Evolutionary conservation across 2,113 vertebrate species (phyloP), one percentile per base, ranked within the genome.

Genomic region (Chlamydotis undulata): DNA sequence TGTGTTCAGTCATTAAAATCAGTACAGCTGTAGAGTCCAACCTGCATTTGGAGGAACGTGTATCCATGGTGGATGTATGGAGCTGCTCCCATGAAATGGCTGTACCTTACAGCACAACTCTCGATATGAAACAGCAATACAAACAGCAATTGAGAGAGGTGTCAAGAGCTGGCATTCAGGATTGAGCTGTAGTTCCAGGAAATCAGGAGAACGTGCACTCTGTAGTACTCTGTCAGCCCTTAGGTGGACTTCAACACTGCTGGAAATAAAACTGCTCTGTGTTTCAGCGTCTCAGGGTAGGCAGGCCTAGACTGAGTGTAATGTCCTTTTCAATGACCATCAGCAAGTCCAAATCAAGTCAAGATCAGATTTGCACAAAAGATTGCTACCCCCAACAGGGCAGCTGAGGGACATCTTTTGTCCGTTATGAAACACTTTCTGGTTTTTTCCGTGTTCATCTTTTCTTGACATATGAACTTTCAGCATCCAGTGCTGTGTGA

Each of bases 381-480:
- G 53, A n/a, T 26, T 89, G 81, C 50, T 35, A 41, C 63, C 43
- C 24, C 31, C 74, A 83, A 49, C 50, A 82, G 24, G 45, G 64
- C 83, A 83, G 83, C 69, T 52, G 11, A 19, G 33, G 53, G 61
- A 57, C 45, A n/a, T 68, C 60, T 92, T 70, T 50, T 79, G 59
- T 57, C 82, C 83, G n/a, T 33, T 83, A 73, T 22, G 14, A 93
- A 90, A 64, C 68, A 60, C 24, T 25, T 84, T 59, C 47, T 77
- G 19, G 95, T 85, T 85, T 61, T 87, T 89, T 92, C 92, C 73
- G 50, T 50, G 90, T 92, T 92, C 92, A 77, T 71, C 80, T 77
- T 78, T 84, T 82, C 92, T 73, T 90, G 89, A 90, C 93, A 95
- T 37, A 56, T 22, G 63, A 96, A 96, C 93, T 96, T 95, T 55